Percentiles rank a stretch among this genome's conserved stretches.
phyloP scores from a whole-genome alignment of 1,140 invertebrate species.

The Nixonia krombeini region DNA sequence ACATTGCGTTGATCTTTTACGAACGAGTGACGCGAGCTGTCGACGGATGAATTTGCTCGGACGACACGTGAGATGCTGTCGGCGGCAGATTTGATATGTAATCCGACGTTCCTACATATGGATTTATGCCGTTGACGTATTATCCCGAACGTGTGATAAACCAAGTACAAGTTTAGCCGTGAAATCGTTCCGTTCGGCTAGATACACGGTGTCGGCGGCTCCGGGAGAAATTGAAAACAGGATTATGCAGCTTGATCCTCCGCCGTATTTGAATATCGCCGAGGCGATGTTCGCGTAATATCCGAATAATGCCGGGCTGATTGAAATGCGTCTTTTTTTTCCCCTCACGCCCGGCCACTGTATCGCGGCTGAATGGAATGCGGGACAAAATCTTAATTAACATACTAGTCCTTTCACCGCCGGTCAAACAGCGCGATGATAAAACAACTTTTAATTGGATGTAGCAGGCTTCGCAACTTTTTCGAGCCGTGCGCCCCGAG shows the following conservation, averaged over 20 bases:
- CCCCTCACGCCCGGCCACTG: no score
- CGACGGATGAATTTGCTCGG: slow-evolving; percentile 61
- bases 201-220: neutral
- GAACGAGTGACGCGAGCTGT: slow-evolving; percentile 51
- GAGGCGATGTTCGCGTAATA: no score
- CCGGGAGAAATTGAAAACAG: slow-evolving; percentile 11
- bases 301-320: no score
- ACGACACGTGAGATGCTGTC: slow-evolving; percentile 54
- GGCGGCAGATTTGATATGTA: slow-evolving; percentile 53
- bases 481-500: neutral
- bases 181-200: slow-evolving; percentile 8
- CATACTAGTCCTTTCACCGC: neutral
- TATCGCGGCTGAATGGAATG: neutral
- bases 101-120: slow-evolving; percentile 53
- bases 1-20: slow-evolving; percentile 32
- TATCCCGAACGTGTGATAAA: neutral
- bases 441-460: neutral
- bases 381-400: neutral
- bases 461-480: neutral
- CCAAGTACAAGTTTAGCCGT: slow-evolving; percentile 14
- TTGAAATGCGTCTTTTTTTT: no score
- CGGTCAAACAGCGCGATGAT: neutral
- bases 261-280: no score
- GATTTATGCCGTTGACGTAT: slow-evolving; percentile 55
- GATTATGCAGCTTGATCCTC: neutral